Conservation (phyloP, 2,797 vertebrate species). For the Rhinoraja longicauda region DNA sequence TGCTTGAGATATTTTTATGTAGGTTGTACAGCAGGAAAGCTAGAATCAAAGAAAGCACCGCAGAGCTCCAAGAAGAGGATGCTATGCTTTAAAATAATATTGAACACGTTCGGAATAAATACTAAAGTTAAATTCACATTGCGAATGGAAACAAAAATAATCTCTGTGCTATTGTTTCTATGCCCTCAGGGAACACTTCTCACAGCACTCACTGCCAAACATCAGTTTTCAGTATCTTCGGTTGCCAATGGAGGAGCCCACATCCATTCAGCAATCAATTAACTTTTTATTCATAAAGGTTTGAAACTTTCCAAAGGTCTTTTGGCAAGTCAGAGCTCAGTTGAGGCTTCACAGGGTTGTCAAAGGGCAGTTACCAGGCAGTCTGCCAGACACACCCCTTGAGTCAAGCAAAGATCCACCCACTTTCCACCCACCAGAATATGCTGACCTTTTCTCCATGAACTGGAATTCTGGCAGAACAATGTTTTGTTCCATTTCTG, state of each 20-base stretch:
- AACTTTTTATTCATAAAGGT: neutral
- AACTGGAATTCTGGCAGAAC: neutral
- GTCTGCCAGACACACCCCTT: neutral
- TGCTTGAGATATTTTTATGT: neutral
- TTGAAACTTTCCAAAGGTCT: neutral
- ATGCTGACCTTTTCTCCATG: conserved; percentile 3
- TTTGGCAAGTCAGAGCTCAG: neutral
- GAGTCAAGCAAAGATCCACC: neutral
- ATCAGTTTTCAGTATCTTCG: neutral
- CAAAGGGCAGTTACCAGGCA: neutral
- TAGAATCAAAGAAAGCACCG: neutral
- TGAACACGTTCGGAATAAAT: neutral
- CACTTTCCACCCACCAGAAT: conserved; percentile 11
- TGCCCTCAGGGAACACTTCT: neutral
- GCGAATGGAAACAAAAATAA: neutral
- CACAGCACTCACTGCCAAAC: neutral
- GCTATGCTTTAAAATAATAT: neutral
- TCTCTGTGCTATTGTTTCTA: neutral
- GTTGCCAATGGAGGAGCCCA: neutral
- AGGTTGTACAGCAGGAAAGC: neutral
- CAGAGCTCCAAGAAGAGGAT: neutral
- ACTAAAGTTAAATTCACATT: neutral
- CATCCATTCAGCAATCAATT: neutral
- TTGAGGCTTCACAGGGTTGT: neutral
- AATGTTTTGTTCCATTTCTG: neutral